Evolutionary conservation across 2,113 vertebrate species (phyloP), one percentile per base, ranked within the genome.

Genomic region (Brachypodius melanocephalos): DNA sequence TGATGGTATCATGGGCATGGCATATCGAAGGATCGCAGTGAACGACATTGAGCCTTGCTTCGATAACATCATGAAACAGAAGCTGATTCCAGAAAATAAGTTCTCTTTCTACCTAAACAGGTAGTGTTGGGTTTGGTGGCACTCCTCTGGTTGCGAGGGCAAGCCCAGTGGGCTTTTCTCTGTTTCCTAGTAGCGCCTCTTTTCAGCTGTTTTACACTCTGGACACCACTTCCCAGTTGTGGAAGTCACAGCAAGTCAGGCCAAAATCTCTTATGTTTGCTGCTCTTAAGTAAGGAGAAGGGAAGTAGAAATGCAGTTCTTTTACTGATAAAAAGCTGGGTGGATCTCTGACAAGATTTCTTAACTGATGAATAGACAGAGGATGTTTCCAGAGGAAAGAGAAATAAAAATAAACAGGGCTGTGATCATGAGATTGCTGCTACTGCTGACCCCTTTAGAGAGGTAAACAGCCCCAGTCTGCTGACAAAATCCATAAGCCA

Each of bases 51-150:
- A 69, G 4, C 99, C 99, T 1, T 98, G 99, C 75, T 99, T 99
- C 1, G 99, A 99, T 92, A 99, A 98, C 85, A 90, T 99, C 87
- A 99, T 99, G 98, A 6, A 54, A 14, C 99, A 99, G 97, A 98
- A 98, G 97, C 98, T 99, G 96, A 92, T 99, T 17, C 98, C 98
- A 0, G 95, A 98, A 87, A 99, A 99, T 14, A 4, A 99, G 1
- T 99, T 99, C 97, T 99, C 99, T 83, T 99, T 99, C 98, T 99
- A 99, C 97, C 98, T 99, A 38, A 99, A 99, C 98, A 99, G 99
- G 99, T 99, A 92, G 36, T 9, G 32, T 36, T 95, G 40, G 15
- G 3, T 57, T 67, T 36, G n/a, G n/a, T 75, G 67, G 21, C 9
- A 18, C 38, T 26, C 6, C 8, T 51, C 8, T 66, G 10, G 2